Percentiles rank a stretch among this genome's conserved stretches.
Evolutionary conservation across 2,113 vertebrate species (phyloP).

Genomic region (Barbus barbus): DNA sequence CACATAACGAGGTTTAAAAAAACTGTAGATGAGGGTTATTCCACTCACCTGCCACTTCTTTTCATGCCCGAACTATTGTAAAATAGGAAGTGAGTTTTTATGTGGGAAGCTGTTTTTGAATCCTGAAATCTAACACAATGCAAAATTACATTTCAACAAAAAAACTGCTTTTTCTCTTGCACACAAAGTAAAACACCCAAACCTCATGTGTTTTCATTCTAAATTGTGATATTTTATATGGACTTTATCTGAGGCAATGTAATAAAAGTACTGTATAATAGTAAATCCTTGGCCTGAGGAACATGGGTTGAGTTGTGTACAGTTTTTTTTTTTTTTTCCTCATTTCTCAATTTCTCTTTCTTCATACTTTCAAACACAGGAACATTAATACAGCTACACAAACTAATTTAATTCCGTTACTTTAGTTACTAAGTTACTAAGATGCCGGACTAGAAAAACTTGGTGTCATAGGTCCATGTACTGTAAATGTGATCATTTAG

Average conservation of each 20-base stretch:
- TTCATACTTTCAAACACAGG: too few relatives aligned
- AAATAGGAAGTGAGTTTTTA: neutral
- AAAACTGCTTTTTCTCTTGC: too few relatives aligned
- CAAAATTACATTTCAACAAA: too few relatives aligned
- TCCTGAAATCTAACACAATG: too few relatives aligned
- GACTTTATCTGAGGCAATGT: neutral
- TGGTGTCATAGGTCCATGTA: too few relatives aligned
- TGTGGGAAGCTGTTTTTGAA: too few relatives aligned
- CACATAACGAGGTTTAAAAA: neutral
- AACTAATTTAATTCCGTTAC: too few relatives aligned
- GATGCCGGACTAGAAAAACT: neutral
- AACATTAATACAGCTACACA: too few relatives aligned
- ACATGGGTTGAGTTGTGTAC: neutral
- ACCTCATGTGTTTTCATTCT: too few relatives aligned
- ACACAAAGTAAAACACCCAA: neutral
- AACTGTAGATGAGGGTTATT: neutral
- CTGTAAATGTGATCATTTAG: too few relatives aligned
- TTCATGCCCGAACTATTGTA: neutral
- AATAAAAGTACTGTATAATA: neutral
- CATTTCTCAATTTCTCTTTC: too few relatives aligned
- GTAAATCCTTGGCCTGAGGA: neutral
- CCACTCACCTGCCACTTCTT: neutral
- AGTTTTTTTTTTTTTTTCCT: neutral
- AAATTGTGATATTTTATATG: neutral
- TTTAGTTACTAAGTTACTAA: neutral